Conservation (phyloP, 2,888 invertebrate genomes). For the Meganola albula region DNA sequence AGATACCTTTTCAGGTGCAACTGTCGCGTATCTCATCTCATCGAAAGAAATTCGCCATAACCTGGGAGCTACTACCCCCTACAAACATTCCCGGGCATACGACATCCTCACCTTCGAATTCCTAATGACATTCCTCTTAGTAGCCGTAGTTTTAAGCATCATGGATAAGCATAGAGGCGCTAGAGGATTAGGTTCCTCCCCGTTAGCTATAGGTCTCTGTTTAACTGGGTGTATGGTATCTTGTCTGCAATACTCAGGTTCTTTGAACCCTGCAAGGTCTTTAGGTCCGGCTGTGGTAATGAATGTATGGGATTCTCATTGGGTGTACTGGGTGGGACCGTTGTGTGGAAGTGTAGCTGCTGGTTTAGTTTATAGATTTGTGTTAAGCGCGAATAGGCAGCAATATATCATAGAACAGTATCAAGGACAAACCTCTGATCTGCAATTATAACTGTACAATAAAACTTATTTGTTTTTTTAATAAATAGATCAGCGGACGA, state of each 20-base stretch:
- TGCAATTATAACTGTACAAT: too few species aligned
- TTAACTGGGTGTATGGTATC: slow-evolving; percentile 31
- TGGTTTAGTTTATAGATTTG: slow-evolving; percentile 29
- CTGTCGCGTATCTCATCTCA: slow-evolving; percentile 24
- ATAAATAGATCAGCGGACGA: too few species aligned
- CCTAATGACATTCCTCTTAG: slow-evolving; percentile 32
- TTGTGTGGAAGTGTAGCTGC: slow-evolving; percentile 28
- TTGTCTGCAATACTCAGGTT: slow-evolving; percentile 27
- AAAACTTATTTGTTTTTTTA: too few species aligned
- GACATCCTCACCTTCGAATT: slow-evolving; percentile 29
- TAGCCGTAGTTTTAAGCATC: slow-evolving; percentile 28
- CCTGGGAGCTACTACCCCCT: slow-evolving; percentile 23
- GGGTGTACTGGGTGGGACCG: slow-evolving; percentile 33
- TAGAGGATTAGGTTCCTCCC: slow-evolving; percentile 29
- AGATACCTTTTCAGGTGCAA: slow-evolving; percentile 31
- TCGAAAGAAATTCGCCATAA: slow-evolving; percentile 13
- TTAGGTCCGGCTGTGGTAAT: slow-evolving; percentile 31
- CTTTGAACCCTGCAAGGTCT: slow-evolving; percentile 30
- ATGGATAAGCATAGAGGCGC: slow-evolving; percentile 26
- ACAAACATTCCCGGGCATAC: slow-evolving; percentile 7
- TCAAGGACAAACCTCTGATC: too few species aligned
- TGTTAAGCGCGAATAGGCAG: slow-evolving; percentile 18
- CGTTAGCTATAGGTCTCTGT: slow-evolving; percentile 34
- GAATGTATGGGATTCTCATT: slow-evolving; percentile 26
- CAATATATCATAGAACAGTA: too few species aligned